These are phyloP conservation scores for Parambassis ranga DNA, from an alignment of 2,797 vertebrate genomes.

Conservation along the genomic window DNA sequence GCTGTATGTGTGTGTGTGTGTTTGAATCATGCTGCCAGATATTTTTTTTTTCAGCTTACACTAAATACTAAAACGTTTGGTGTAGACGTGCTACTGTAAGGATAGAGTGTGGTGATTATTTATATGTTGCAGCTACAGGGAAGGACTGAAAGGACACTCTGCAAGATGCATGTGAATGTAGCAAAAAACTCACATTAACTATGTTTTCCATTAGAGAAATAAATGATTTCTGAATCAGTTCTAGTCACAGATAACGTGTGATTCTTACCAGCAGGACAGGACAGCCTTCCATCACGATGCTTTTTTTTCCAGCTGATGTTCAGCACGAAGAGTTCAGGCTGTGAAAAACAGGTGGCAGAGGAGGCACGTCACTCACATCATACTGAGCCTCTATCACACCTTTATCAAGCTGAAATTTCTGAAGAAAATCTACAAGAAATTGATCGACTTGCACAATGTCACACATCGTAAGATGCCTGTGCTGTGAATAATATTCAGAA, in stretches of 20 bases:
- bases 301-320: slow-evolving; percentile 2
- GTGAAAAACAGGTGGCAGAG: slow-evolving; percentile 56
- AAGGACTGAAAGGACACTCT: background rate
- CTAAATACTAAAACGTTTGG: slow-evolving; percentile 14
- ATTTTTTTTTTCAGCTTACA: slow-evolving; percentile 15
- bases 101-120: slow-evolving; percentile 27
- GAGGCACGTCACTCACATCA: slow-evolving; percentile 47
- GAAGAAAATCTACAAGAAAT: background rate
- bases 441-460: slow-evolving; percentile 32
- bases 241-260: slow-evolving; percentile 1
- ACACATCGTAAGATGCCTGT: slow-evolving; percentile 49
- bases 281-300: slow-evolving; percentile 2
- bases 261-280: slow-evolving; percentile 51
- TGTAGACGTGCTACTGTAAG: slow-evolving; percentile 23
- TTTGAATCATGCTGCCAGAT: slow-evolving; percentile 28
- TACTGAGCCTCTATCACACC: slow-evolving; percentile 18
- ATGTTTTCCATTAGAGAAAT: background rate
- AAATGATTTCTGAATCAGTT: background rate
- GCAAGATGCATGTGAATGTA: too few species aligned
- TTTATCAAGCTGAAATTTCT: slow-evolving; percentile 7
- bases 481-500: slow-evolving; percentile 64
- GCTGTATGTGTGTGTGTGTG: slow-evolving; percentile 30
- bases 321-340: slow-evolving; percentile 21
- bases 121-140: slow-evolving; percentile 21
- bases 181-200: too few species aligned